Evolutionary conservation across 2,113 vertebrate species (phyloP), one percentile per base, ranked within the genome.

Genomic region (Cyanoramphus novaezelandiae): DNA sequence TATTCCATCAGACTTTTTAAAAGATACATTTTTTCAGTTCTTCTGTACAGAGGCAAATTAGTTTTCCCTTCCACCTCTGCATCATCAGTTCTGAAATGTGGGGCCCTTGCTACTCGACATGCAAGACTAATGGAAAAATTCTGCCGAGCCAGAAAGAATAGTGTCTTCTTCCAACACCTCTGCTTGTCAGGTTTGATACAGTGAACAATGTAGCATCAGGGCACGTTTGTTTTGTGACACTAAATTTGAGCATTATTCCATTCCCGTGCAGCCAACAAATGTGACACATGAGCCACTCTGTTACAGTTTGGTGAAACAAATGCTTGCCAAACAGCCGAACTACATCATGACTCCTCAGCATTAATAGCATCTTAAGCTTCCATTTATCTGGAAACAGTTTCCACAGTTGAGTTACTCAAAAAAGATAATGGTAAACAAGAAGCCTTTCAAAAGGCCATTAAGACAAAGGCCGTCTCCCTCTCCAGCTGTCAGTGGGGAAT

Each of bases 181-280:
- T 44, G 29, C 47, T 62, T 87, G 37, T 68, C 13, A 11, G 9
- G 53, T 93, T 84, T 68, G 24, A 68, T 39, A 62, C 6, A 74
- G 9, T 27, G 35, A 19, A 20, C 9, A 49, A 25, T 60, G 71
- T 71, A 72, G 46, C 21, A 60, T 33, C 39, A 65, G 18, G 17
- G 17, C 0, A 0, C 6, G 6, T 53, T 75, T 62, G 49, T 39
- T 83, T 77, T 59, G 4, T 62, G 46, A 81, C 0, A 1, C 53
- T 69, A 27, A 68, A 64, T 79, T 71, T 83, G 49, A 74, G 8
- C 0, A 1, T 64, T 72, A 79, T 35, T 72, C 21, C n/a, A 25
- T 10, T 65, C 28, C 8, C 23, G 63, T 23, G 49, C 4, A 39
- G 43, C 12, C 49, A 94, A 69, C 18, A 57, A 69, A 69, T 21